Percentiles rank a stretch among this genome's conserved stretches.
These are phyloP conservation scores for Cardiocondyla obscurior DNA, from an alignment of 1,140 invertebrate species.

Conservation along the genomic window DNA sequence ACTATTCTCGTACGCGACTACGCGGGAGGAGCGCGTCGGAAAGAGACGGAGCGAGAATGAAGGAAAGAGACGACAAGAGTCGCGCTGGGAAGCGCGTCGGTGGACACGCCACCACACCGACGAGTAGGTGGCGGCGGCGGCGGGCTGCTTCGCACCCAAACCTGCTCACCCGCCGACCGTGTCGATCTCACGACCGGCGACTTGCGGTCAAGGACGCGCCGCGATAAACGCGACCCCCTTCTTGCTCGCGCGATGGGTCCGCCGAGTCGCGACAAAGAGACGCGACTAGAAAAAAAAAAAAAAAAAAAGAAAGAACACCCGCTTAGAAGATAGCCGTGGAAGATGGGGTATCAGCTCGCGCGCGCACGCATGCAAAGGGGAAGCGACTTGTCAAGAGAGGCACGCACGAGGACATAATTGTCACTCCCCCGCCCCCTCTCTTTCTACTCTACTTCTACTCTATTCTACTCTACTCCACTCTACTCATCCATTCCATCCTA, in stretches of 20 bases:
- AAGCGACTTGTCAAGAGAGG: conserved; percentile 51
- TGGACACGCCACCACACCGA: conserved; percentile 40
- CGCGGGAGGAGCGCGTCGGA: background rate
- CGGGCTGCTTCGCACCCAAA: background rate
- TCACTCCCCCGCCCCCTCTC: conserved; percentile 56
- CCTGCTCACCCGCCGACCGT: background rate
- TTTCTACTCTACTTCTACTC: background rate
- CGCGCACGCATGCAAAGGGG: conserved; percentile 55
- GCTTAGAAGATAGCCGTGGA: conserved; percentile 44
- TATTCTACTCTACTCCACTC: conserved; percentile 14
- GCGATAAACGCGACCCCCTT: conserved; percentile 9
- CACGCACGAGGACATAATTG: conserved; percentile 40
- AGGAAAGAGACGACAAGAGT: conserved; percentile 9
- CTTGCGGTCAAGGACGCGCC: conserved; percentile 12
- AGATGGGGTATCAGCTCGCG: conserved; percentile 30
- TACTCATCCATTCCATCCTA: conserved; percentile 51
- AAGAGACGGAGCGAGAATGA: background rate
- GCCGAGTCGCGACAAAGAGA: conserved; percentile 41
- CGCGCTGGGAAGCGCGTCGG: conserved; percentile 47
- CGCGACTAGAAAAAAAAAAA: conserved; percentile 56
- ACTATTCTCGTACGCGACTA: conserved; percentile 52
- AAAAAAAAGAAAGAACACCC: no score
- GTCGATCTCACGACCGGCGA: background rate
- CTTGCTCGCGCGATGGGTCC: background rate
- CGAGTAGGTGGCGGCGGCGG: background rate